Evolutionary conservation across 1,140 invertebrate species (phyloP), one percentile per base, ranked within the genome.

Genomic region (Chrysopa pallens): DNA sequence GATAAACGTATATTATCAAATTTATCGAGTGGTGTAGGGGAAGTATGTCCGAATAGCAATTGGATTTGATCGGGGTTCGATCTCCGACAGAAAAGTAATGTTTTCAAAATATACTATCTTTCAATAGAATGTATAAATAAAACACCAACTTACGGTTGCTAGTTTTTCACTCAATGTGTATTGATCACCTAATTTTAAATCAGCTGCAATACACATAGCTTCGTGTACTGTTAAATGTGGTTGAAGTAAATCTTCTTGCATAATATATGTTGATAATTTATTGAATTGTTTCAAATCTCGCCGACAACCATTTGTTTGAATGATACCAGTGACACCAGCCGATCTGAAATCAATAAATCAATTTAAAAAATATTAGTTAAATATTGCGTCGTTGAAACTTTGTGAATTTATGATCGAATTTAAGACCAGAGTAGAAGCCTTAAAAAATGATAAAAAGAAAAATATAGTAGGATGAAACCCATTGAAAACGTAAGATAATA

Each of bases 181-280:
- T 8, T 12, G 31, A 38, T 60, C 67, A 27, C 78, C 78, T n/a
- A 92, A 67, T 60, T 93, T 92, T 1, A 94, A 67, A 51, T 86
- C 73, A 6, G 88, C 85, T 1, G 87, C 82, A 40, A 86, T 67
- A 50, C 74, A 72, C 79, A 92, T 86, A 3, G 84, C 72, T 64
- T 94, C 89, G 35, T 72, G 69, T 2, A 91, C 85, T 0, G 81
- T 84, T 2, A 93, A 65, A 43, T 78, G 69, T 0, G 80, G 76
- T 48, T 88, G 74, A 15, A 89, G 63, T 37, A 88, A 60, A 54
- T 90, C 84, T 47, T 92, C 83, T 60, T 94, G 90, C 71, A 89
- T 87, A 51, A 93, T 92, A 63, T 92, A 93, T 53, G 80, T 80
- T 5, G 84, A 84, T 38, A 86, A 72, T 60, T 84, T 87, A 50